These are phyloP conservation scores for Nomia melanderi DNA, from an alignment of 1,140 invertebrate genomes.

Conservation along the genomic window DNA sequence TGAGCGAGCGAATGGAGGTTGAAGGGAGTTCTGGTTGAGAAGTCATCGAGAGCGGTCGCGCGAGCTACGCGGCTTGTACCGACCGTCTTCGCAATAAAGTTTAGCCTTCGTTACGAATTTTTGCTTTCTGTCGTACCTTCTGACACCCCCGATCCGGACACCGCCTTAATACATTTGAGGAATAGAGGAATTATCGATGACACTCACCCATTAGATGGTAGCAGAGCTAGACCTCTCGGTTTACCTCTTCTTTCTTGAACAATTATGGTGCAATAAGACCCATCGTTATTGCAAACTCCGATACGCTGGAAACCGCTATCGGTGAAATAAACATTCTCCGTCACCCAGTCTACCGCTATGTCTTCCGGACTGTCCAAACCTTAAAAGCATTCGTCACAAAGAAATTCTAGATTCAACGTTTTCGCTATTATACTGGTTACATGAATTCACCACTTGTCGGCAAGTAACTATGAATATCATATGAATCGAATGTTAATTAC, in stretches of 20 bases:
- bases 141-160: too few species aligned
- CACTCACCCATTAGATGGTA: neutral
- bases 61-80: too few species aligned
- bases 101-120: too few species aligned
- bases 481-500: conserved; percentile 59
- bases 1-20: too few species aligned
- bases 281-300: neutral
- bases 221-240: neutral
- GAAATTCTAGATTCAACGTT: too few species aligned
- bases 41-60: too few species aligned
- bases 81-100: too few species aligned
- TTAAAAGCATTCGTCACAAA: conserved; percentile 70
- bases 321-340: conserved; percentile 91
- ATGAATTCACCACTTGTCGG: neutral
- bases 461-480: neutral
- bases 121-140: too few species aligned
- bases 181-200: too few species aligned
- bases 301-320: conserved; percentile 85
- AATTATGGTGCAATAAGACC: neutral
- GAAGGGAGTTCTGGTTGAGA: too few species aligned
- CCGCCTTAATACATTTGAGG: too few species aligned
- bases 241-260: neutral
- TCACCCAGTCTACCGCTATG: conserved; percentile 92
- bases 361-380: conserved; percentile 89
- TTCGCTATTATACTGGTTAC: conserved; percentile 48